A percentile compares a stretch with the other conserved stretches of the same genome.
These are phyloP conservation scores for Rhogogaster chlorosoma DNA, from an alignment of 2,888 invertebrate species.

Conservation along the genomic window DNA sequence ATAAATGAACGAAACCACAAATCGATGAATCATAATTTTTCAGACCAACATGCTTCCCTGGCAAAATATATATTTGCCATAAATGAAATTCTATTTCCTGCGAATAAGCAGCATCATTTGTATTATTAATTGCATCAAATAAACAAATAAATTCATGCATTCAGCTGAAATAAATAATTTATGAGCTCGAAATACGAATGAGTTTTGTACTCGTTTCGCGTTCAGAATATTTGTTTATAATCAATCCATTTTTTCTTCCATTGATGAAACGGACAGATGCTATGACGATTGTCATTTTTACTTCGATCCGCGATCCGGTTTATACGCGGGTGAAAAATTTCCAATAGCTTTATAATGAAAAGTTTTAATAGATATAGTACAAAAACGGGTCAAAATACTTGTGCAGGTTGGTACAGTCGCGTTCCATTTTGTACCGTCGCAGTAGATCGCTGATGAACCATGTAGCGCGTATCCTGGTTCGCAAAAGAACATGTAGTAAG, in stretches of 20 bases:
- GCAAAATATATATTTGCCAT: too few relatives aligned
- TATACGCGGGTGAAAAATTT: not conserved
- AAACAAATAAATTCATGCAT: not conserved
- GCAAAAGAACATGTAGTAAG: constrained; percentile 84
- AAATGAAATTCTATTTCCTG: too few relatives aligned
- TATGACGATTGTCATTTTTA: not conserved
- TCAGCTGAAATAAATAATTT: too few relatives aligned
- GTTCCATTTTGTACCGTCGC: constrained; percentile 87
- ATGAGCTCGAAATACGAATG: not conserved
- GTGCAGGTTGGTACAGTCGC: constrained; percentile 83
- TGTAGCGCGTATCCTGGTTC: constrained; percentile 81
- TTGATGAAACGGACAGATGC: not conserved
- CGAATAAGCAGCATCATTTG: too few relatives aligned
- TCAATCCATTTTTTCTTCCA: not conserved
- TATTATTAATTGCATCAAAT: too few relatives aligned
- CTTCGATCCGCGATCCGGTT: not conserved
- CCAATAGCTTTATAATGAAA: not conserved
- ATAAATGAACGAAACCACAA: too few relatives aligned
- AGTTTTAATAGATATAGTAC: constrained; percentile 33
- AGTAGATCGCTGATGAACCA: constrained; percentile 84
- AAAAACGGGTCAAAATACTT: constrained; percentile 75
- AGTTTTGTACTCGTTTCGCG: not conserved
- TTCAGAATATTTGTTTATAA: not conserved
- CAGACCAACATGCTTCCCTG: too few relatives aligned
- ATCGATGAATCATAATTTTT: too few relatives aligned